Evolutionary conservation across 2,797 vertebrate species (phyloP).

Genomic region (Tangara arthus): DNA sequence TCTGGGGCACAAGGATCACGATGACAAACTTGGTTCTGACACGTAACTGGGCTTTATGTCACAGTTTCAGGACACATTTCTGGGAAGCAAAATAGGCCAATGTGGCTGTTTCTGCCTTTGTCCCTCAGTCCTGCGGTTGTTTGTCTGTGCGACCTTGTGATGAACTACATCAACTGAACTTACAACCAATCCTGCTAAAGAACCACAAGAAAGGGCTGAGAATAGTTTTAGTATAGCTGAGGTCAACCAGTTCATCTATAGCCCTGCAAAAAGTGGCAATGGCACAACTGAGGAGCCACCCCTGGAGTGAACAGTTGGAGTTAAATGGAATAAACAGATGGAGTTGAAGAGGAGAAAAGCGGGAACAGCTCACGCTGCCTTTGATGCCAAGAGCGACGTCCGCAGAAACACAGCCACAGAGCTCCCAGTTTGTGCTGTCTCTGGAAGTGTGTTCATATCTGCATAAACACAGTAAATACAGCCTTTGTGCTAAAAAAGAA

Average conservation of each 20-base stretch:
- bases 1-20: not conserved
- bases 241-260: slow-evolving; percentile 21
- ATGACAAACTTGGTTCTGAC: not conserved
- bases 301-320: slow-evolving; percentile 57
- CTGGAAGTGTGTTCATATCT: not conserved
- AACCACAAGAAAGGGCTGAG: not conserved
- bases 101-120: fast-evolving
- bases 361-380: not conserved
- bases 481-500: not conserved
- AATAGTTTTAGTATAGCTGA: slow-evolving; percentile 10
- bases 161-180: not conserved
- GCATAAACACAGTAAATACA: not conserved
- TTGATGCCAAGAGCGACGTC: slow-evolving; percentile 24
- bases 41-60: not conserved
- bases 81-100: not conserved
- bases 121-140: not conserved
- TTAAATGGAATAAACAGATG: slow-evolving; percentile 62
- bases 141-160: not conserved
- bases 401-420: not conserved
- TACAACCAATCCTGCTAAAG: not conserved
- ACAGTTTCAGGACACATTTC: not conserved
- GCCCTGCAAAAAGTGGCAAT: slow-evolving; percentile 13
- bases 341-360: slow-evolving; percentile 31
- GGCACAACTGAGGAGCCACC: slow-evolving; percentile 17
- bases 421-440: slow-evolving; percentile 24